phyloP scores from a whole-genome alignment of 2,888 invertebrate genomes.

The Lasioglossum pauxillum region DNA sequence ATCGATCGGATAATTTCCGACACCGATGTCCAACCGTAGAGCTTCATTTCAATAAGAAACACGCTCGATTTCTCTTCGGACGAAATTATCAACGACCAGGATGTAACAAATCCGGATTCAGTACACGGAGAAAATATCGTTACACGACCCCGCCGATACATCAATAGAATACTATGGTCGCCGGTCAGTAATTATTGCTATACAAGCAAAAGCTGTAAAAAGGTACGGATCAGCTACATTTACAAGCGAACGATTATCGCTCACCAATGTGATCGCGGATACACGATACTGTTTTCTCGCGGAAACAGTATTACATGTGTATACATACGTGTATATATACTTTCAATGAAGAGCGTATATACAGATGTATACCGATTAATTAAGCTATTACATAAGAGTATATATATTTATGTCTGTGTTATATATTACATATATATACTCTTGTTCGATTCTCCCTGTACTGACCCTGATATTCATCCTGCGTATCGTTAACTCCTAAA shows the following conservation, averaged over 20 bases:
- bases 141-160: conserved; percentile 25
- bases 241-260: conserved; percentile 37
- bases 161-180: conserved; percentile 50
- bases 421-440: not conserved
- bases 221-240: conserved; percentile 56
- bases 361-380: not conserved
- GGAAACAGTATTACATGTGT: conserved; percentile 1
- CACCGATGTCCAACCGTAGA: not conserved
- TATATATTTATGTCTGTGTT: not conserved
- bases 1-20: conserved; percentile 10
- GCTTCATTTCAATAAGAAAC: not conserved
- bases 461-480: conserved; percentile 34
- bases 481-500: conserved; percentile 37
- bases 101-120: conserved; percentile 26
- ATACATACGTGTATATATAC: not conserved
- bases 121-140: conserved; percentile 54
- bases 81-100: conserved; percentile 27
- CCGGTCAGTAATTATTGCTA: conserved; percentile 66
- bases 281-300: conserved; percentile 13
- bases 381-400: not conserved
- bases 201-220: conserved; percentile 67
- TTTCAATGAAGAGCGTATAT: not conserved
- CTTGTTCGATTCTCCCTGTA: conserved; percentile 48
- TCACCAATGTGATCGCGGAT: conserved; percentile 15
- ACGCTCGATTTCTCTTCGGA: not conserved